Conservation (phyloP, 2,888 invertebrate species). For the Rhamnusium bicolor region DNA sequence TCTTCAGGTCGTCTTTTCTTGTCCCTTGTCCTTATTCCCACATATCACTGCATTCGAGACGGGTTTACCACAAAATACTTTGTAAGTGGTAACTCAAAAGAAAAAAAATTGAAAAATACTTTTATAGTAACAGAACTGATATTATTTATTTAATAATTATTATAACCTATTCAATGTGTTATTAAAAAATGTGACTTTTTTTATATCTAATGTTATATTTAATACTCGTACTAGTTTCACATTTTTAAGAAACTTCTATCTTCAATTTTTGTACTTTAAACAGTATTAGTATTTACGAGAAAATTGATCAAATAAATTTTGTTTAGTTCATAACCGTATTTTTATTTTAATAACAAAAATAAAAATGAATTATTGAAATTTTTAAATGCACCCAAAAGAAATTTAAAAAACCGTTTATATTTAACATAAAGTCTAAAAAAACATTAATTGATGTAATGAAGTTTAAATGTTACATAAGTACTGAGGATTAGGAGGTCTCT, state of each 20-base stretch:
- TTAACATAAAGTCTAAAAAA: not conserved
- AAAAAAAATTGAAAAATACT: constrained; percentile 57
- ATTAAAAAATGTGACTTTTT: constrained; percentile 60
- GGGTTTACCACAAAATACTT: constrained; percentile 55
- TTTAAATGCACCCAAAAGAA: not conserved
- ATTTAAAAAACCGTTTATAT: not conserved
- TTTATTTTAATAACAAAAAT: constrained; percentile 7
- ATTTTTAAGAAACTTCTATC: constrained; percentile 62
- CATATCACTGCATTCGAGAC: constrained; percentile 65
- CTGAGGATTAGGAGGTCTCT: not conserved
- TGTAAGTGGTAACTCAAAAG: constrained; percentile 56
- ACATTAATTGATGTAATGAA: not conserved
- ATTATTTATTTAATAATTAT: constrained; percentile 61
- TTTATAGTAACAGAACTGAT: constrained; percentile 64
- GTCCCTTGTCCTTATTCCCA: constrained; percentile 60
- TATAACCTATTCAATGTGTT: constrained; percentile 59
- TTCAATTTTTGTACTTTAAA: constrained; percentile 70
- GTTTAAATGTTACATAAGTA: not conserved
- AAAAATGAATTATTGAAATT: not conserved
- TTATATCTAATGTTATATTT: constrained; percentile 64
- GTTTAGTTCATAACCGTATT: constrained; percentile 60
- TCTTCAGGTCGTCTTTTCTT: constrained; percentile 67
- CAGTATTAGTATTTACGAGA: constrained; percentile 68
- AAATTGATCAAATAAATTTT: constrained; percentile 67
- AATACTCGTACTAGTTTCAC: constrained; percentile 66